Evolutionary conservation across 2,888 invertebrate genomes (phyloP), one percentile per base, ranked within the genome.

Genomic region (Linhomoeus sp.): DNA sequence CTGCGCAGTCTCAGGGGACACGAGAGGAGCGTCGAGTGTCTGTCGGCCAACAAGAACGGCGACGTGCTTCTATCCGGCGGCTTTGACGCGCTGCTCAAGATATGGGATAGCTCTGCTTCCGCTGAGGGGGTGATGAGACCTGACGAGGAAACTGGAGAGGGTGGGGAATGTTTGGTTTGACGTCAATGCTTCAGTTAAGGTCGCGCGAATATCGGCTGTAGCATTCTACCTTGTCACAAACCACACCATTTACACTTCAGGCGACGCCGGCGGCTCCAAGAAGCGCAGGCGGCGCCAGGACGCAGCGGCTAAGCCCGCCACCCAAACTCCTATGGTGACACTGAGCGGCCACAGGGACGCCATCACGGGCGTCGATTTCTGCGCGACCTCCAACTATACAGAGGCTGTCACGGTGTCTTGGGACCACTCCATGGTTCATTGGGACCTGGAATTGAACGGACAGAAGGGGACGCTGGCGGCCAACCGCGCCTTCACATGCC

Each of bases 341-440:
- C 68, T 94, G 51, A 80, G 81, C 65, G 90, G 90, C 0, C 94
- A 97, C 65, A 78, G 80, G 51, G 94, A 94, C 67, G 81, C 80
- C 17, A 76, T 97, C 12, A 57, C 56, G 1, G 77, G 79, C 0
- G 75, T 82, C 0, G 75, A 77, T 46, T 97, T 29, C 29, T 29
- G 29, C 29, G 29, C 92, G 90, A 75, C 80, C 57, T 73, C 73
- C 48, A 73, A 76, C 53, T 24, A 47, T 5, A 41, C 50, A 12
- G 80, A 81, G 52, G 70, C 90, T 2, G 73, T 83, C 12, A 85
- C 88, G 0, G 76, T 80, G 45, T 85, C 90, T 1, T 88, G 87
- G 87, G 94, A 97, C 70, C 90, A 94, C 64, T 81, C 88, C 1
- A 71, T 97, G 19, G 80, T 83, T 65, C 66, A 88, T 12, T 97